Base-by-base conservation (phyloP, 1,140 invertebrate species). In the Macrobrachium nipponense region DNA sequence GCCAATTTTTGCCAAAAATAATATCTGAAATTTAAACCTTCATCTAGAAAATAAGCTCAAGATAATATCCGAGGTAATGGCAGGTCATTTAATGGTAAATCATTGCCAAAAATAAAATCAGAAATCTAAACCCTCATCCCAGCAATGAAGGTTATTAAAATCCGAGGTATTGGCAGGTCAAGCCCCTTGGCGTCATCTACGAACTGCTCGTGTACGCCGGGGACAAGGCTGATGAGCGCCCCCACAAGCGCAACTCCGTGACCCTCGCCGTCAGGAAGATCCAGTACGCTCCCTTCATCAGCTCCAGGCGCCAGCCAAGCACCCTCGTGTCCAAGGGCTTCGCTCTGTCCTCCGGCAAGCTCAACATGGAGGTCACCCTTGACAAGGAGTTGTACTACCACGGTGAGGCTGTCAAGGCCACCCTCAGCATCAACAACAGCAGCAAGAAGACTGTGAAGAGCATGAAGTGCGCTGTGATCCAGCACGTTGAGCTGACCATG, bases 311-410 rank as follows among this genome's bases (percentile, higher is more conserved):
- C 89, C 93, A 97, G 88, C 96, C 96, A 5, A 97, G 95, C 92
- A 96, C 96, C n/a, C 91, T 97, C 86, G 95, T 97, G 20, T 96
- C 95, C 92, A 98, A 98, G 92, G 96, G 96, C 85, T 97, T 97
- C 91, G 96, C 96, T 7, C 96, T 97, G 92, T 0, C 95, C 78
- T 84, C 85, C 51, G 97, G 92, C 91, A 93, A 93, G 89, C 91
- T 99, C 11, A 97, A 99, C 90, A 92, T 99, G 82, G 98, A 99
- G 92, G 96, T 98, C 1, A 98, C 97, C 5, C 92, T 99, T 18
- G 98, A 99, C 90, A 99, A 99, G 91, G 96, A 97, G 85, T 95
- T 96, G 90, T 99, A 99, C 91, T 95, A 98, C 91, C 97, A 99
- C 92, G 97, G 96, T 0, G 98, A 99, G 90, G 96, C 96, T 91